Percentiles rank a stretch among this genome's conserved stretches.
phyloP scores from a whole-genome alignment of 2,113 vertebrate genomes.

The Scopus umbretta region DNA sequence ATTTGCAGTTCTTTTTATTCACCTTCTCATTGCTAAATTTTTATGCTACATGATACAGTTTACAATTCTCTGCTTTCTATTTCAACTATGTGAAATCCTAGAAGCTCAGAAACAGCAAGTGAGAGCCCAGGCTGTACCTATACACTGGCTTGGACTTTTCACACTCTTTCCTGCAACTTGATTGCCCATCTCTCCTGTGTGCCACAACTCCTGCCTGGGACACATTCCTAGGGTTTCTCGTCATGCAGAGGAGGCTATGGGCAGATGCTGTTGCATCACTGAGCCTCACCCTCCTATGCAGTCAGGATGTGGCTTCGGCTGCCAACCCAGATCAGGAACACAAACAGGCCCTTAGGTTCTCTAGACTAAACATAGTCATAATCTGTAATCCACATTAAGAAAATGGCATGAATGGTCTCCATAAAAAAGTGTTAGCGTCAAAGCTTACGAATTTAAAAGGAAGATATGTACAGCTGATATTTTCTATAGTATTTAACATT shows the following conservation, averaged over 20 bases:
- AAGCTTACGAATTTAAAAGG: not conserved
- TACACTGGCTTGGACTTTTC: not conserved
- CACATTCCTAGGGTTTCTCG: not conserved
- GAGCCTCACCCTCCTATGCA: not conserved
- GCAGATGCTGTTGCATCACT: not conserved
- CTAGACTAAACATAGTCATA: not conserved
- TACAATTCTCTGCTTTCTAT: not conserved
- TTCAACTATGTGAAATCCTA: not conserved
- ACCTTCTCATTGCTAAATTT: not conserved
- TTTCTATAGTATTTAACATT: not conserved
- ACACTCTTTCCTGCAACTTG: not conserved
- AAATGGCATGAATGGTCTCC: not conserved
- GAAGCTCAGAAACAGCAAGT: not conserved
- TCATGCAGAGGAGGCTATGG: not conserved
- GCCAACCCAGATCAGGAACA: not conserved
- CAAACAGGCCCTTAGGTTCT: not conserved
- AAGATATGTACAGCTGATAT: not conserved
- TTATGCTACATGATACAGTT: not conserved
- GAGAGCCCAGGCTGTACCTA: not conserved
- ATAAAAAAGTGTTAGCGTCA: not conserved
- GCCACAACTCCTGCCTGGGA: not conserved
- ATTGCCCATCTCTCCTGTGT: not conserved
- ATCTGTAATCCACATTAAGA: not conserved
- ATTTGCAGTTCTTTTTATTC: not conserved
- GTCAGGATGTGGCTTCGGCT: not conserved